Evolutionary conservation across 2,113 vertebrate species (phyloP), one percentile per base, ranked within the genome.

Genomic region (Aythya baeri): DNA sequence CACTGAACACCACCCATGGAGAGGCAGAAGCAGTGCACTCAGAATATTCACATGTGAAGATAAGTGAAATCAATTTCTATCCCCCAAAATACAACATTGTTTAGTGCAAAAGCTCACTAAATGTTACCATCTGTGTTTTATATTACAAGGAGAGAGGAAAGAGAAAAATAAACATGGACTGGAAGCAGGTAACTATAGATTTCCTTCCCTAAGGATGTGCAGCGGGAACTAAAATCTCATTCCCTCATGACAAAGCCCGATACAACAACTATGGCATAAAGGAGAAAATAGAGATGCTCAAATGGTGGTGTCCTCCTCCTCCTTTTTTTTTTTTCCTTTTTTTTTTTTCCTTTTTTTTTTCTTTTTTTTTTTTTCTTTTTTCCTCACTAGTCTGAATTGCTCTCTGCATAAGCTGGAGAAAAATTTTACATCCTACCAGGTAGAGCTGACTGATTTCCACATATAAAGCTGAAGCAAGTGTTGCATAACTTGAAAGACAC

Each of bases 101-200:
- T 78, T 73, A 66, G 58, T 79, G 27, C 31, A 79, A 84, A 92
- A 90, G 76, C 84, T 94, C n/a, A 76, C 36, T 52, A 93, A 91
- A 63, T 54, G 5, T 59, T 91, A 38, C 29, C 34, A 71, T 38
- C 43, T 70, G 61, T 62, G 12, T 67, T 83, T 87, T 49, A 26
- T 57, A 38, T 38, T 83, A 73, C 26, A 83, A 29, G 55, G 83
- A 74, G 38, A 67, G 22, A 72, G 8, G 41, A 55, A 72, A 71
- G 38, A 59, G 36, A 68, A 84, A 70, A 83, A 63, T 4, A 83
- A 7, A 43, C 17, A 22, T 7, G 18, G 43, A 15, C 6, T 58
- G 11, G 52, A 89, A 84, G 23, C 9, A 63, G 2, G 3, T 52
- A 6, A 38, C 44, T 81, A 20, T 29, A 68, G 43, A 41, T 67